A percentile compares a stretch with the other conserved stretches of the same genome.
Conservation (phyloP, 2,113 vertebrate genomes). For the Cairina moschata region DNA sequence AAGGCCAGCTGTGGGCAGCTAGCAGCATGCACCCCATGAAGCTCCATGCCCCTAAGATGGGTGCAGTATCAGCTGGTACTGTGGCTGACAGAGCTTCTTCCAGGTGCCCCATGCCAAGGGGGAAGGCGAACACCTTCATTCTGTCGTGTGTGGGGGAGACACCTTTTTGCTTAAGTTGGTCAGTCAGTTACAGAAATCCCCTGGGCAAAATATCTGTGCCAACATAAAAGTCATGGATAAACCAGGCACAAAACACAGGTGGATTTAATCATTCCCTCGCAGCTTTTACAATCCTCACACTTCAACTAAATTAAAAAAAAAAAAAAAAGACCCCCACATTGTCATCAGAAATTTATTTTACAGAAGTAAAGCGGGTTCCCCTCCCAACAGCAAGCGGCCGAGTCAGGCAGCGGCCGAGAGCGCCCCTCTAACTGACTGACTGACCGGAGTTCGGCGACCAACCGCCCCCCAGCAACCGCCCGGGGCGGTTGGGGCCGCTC, state of each 20-base stretch:
- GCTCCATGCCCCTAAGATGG: not conserved
- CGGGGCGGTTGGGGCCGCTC: not conserved
- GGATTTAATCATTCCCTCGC: not conserved
- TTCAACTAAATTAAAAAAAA: not conserved
- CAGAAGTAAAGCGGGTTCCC: not conserved
- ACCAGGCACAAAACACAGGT: not conserved
- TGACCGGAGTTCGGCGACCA: too few species aligned
- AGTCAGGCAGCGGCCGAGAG: not conserved
- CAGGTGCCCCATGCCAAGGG: accelerated
- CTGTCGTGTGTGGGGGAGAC: accelerated
- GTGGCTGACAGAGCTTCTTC: not conserved
- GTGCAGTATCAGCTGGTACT: not conserved
- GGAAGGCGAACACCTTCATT: accelerated
- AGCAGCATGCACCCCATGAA: too few species aligned
- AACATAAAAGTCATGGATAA: accelerated
- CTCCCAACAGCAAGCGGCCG: not conserved
- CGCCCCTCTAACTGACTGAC: not conserved
- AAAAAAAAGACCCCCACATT: not conserved
- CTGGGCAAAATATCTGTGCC: accelerated
- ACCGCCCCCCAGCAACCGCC: not conserved
- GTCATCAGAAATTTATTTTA: not conserved
- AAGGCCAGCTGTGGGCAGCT: too few species aligned
- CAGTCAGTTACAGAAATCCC: not conserved
- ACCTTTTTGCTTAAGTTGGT: accelerated
- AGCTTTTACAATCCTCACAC: not conserved